These are phyloP conservation scores for Lithophane leautieri DNA, from an alignment of 2,888 invertebrate genomes.

Conservation along the genomic window DNA sequence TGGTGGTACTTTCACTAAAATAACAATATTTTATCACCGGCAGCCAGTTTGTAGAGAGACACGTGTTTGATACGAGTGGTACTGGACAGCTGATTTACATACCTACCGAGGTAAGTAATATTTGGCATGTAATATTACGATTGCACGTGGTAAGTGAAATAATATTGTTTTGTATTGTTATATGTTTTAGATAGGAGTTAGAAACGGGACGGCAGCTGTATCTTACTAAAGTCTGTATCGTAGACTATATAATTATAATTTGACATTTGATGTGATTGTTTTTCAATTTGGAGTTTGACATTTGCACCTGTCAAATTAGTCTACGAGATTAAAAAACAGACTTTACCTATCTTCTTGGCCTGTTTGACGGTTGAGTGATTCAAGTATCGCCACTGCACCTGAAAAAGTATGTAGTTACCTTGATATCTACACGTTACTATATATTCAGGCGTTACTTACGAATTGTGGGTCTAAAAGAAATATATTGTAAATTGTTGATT, in stretches of 20 bases:
- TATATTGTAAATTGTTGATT: neutral
- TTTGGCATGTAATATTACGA: constrained; percentile 22
- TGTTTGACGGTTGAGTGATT: neutral
- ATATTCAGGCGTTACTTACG: neutral
- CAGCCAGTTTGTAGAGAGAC: constrained; percentile 52
- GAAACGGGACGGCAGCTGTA: constrained; percentile 1
- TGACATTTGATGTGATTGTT: no score
- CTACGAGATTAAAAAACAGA: neutral
- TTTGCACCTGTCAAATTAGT: no score
- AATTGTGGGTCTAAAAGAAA: neutral
- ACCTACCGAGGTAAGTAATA: constrained; percentile 26
- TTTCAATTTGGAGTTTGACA: no score
- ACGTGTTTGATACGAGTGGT: constrained; percentile 51
- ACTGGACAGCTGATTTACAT: constrained; percentile 51
- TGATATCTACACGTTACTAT: neutral
- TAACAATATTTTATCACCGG: constrained; percentile 55
- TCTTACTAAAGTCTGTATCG: neutral
- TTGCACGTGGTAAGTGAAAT: constrained; percentile 33
- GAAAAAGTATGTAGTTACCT: neutral
- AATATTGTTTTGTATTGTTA: neutral
- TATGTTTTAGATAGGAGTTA: neutral
- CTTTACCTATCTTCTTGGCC: neutral
- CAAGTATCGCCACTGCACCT: neutral
- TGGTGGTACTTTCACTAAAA: constrained; percentile 57
- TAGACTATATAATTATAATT: no score